These are phyloP conservation scores for Pseudonaja textilis DNA, from an alignment of 2,113 vertebrate species.

Conservation along the genomic window DNA sequence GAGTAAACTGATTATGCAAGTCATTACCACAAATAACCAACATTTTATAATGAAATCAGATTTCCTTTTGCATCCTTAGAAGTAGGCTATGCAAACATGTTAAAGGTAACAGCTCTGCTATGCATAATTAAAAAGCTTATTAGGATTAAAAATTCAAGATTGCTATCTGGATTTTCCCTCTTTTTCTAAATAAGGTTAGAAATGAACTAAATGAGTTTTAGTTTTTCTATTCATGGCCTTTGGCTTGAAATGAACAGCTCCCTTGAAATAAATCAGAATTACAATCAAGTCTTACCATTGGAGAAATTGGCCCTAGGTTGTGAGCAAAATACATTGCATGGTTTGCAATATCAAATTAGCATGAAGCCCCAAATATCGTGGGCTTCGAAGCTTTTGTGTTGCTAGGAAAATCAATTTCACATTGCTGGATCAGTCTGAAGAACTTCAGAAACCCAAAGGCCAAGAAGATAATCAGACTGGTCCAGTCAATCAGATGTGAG, in stretches of 20 bases:
- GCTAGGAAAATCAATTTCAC: not conserved
- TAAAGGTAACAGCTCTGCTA: not conserved
- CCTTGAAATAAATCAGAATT: not conserved
- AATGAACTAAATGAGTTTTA: not conserved
- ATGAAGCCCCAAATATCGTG: not conserved
- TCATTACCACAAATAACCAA: not conserved
- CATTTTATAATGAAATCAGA: not conserved
- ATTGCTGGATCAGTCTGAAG: constrained; percentile 6
- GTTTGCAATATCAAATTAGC: not conserved
- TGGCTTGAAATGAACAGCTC: not conserved
- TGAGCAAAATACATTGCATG: not conserved
- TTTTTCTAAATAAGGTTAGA: not conserved
- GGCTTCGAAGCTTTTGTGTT: not conserved
- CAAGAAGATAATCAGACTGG: constrained; percentile 7
- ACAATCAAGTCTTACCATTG: not conserved
- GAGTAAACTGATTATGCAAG: not conserved
- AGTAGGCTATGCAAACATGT: constrained; percentile 16
- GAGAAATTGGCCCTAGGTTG: not conserved
- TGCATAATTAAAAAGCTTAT: not conserved
- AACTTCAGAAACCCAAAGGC: constrained; percentile 37
- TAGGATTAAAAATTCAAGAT: not conserved
- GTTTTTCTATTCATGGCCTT: not conserved
- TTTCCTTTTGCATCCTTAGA: constrained; percentile 34
- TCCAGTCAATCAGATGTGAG: constrained; percentile 48
- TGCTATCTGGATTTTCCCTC: not conserved